Evolutionary conservation across 2,888 invertebrate species (phyloP).

Genomic region (Sphinx pinastri): DNA sequence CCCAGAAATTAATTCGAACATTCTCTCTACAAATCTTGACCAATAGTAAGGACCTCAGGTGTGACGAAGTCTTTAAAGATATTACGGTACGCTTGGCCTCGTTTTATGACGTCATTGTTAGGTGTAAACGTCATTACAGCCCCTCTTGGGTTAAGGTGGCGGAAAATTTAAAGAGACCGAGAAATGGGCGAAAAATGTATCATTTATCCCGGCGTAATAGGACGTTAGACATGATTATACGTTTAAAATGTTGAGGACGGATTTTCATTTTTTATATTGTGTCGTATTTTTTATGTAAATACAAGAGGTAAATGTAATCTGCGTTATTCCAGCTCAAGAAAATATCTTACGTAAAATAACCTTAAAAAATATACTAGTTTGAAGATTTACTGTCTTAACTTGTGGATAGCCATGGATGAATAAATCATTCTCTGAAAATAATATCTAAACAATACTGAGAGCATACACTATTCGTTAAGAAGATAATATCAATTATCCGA

Average conservation of each 20-base stretch:
- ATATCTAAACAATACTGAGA: no score
- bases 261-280: background rate
- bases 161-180: constrained; percentile 63
- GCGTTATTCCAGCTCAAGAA: background rate
- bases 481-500: no score
- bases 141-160: constrained; percentile 56
- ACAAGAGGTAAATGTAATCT: background rate
- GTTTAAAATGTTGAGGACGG: background rate
- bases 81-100: constrained; percentile 54
- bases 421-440: no score
- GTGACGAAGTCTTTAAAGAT: constrained; percentile 54
- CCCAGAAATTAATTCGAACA: no score
- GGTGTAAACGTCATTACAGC: constrained; percentile 67
- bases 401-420: no score
- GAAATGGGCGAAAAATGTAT: constrained; percentile 58
- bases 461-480: no score
- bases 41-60: constrained; percentile 50
- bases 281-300: constrained; percentile 3
- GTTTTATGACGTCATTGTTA: constrained; percentile 69
- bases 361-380: no score
- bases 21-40: constrained; percentile 21
- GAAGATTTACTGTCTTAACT: no score
- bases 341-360: background rate
- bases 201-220: constrained; percentile 54
- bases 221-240: constrained; percentile 30